Base-by-base conservation (phyloP, 2,113 vertebrate species). In the Microcebus jonahi region DNA sequence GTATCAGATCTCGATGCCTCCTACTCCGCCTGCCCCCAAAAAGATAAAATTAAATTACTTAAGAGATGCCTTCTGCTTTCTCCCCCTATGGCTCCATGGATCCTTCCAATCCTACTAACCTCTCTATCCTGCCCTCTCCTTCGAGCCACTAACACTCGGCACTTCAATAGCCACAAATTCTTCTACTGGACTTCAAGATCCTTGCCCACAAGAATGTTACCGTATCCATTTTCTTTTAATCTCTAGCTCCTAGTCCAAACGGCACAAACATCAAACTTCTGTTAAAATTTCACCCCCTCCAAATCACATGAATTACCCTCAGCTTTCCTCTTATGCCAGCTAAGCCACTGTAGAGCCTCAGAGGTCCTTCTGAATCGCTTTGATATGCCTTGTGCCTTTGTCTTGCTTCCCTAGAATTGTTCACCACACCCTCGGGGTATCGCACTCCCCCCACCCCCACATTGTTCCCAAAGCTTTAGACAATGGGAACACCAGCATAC, bases 221-320 rank as follows among this genome's bases (percentile, higher is more conserved):
- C 21, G 55, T 42, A 85, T 20, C 63, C 23, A 80, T 73, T 90
- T 95, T 76, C 79, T 75, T 81, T 93, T 83, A 31, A 93, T 39
- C 11, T 63, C 36, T 21, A 90, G 70, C 34, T 80, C 59, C 70
- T 79, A 92, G 39, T 45, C 39, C 84, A 71, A 90, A 94, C 70
- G 76, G 53, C 23, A 91, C 48, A 80, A 90, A 94, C 3, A 48
- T 55, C 71, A 96, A 88, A 67, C 2, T 90, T 55, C 48, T 34
- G 6, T 61, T 96, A 88, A 92, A 92, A 94, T 63, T 79, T 92
- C 31, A 85, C 29, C 11, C 55, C 75, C 61, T 92, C 70, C 34
- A 94, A 92, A 75, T 84, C 76, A 95, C 7, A 91, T 83, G 57
- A 93, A 90, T 82, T 67, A 90, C 48, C 36, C n/a, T 90, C 50